A percentile compares a stretch with the other conserved stretches of the same genome.
These are phyloP conservation scores for Ctenoplectra terminalis DNA, from an alignment of 1,140 invertebrate species.

Conservation along the genomic window DNA sequence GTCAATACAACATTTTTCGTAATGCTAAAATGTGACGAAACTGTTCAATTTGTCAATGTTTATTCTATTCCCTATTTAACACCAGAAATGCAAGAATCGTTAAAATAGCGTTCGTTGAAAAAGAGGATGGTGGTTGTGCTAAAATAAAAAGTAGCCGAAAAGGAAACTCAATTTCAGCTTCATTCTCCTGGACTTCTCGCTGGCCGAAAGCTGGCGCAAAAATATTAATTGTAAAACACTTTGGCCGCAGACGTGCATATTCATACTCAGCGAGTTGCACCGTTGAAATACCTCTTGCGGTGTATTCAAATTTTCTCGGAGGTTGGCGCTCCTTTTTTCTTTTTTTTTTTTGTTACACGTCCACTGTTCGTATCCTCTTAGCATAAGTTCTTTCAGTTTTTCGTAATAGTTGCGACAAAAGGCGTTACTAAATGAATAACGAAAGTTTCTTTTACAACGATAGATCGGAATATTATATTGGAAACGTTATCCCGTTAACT, in stretches of 20 bases:
- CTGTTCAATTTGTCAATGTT: no score
- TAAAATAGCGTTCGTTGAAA: constrained; percentile 9
- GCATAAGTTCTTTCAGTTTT: constrained; percentile 4
- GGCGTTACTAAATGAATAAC: constrained; percentile 10
- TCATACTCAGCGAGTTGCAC: constrained; percentile 7
- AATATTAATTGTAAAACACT: constrained; percentile 53
- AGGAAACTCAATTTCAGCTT: no score
- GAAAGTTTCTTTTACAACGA: background rate
- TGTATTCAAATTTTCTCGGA: constrained; percentile 29
- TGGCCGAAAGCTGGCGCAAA: constrained; percentile 21
- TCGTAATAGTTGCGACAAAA: background rate
- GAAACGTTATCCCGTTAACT: background rate
- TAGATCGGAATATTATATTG: background rate
- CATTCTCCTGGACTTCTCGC: background rate
- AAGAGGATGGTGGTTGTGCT: background rate
- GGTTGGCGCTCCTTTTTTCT: no score
- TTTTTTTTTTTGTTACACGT: background rate
- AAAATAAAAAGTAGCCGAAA: no score
- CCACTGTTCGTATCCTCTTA: background rate
- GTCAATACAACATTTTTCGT: no score
- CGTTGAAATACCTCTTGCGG: background rate
- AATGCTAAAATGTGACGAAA: no score
- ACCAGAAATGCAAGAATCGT: background rate
- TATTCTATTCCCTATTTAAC: no score
- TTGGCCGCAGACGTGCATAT: constrained; percentile 34